phyloP scores from a whole-genome alignment of 2,113 vertebrate genomes.

The Gopherus flavomarginatus region DNA sequence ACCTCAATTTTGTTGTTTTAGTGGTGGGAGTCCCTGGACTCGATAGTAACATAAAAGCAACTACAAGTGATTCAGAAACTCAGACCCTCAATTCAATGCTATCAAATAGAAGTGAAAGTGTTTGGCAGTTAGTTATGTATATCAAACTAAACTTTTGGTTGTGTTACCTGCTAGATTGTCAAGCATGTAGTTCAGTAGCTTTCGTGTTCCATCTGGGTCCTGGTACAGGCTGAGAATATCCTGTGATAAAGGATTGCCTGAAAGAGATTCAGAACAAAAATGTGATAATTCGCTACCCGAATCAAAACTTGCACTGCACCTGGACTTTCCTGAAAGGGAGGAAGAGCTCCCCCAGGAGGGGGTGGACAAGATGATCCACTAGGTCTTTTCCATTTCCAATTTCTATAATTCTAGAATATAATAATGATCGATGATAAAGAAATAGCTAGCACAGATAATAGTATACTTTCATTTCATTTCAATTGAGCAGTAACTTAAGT shows the following conservation, averaged over 20 bases:
- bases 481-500: not conserved
- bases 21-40: not conserved
- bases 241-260: conserved; percentile 99
- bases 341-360: not conserved
- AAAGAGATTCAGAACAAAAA: conserved; percentile 55
- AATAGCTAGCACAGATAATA: accelerated
- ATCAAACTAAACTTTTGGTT: not conserved
- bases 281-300: not conserved
- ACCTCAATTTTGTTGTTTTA: not conserved
- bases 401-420: not conserved
- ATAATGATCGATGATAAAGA: not conserved
- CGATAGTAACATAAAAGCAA: not conserved
- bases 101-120: not conserved
- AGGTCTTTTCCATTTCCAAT: not conserved
- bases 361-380: not conserved
- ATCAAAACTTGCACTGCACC: not conserved
- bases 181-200: conserved; percentile 99
- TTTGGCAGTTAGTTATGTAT: not conserved
- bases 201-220: conserved; percentile 96
- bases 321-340: conserved; percentile 10
- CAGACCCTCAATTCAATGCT: not conserved
- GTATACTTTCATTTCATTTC: not conserved
- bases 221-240: conserved; percentile 99
- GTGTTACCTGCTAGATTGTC: conserved; percentile 96
- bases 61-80: not conserved